Conservation (phyloP, 2,888 invertebrate species). For the Ectemnius lituratus region DNA sequence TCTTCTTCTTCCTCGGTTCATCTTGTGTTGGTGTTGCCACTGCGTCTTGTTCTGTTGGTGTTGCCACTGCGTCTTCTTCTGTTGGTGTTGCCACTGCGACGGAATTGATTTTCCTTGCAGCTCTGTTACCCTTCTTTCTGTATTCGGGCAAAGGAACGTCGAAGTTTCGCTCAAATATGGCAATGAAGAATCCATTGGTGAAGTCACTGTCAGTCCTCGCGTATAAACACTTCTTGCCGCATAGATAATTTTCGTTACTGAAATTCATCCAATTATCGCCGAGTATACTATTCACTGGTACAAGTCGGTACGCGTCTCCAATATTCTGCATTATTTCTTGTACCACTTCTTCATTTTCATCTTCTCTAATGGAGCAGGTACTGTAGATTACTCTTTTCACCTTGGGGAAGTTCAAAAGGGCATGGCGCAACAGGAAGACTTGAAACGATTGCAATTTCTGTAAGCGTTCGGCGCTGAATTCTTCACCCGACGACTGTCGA, state of each 20-base stretch:
- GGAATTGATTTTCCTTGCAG: background rate
- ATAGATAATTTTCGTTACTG: slow-evolving; percentile 83
- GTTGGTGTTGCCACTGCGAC: background rate
- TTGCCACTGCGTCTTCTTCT: background rate
- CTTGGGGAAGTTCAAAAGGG: slow-evolving; percentile 89
- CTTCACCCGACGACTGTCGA: slow-evolving; percentile 79
- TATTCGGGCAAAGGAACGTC: slow-evolving; percentile 63
- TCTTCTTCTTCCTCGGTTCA: slow-evolving; percentile 14
- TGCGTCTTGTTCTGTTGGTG: background rate
- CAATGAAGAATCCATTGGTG: slow-evolving; percentile 97
- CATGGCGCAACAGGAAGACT: slow-evolving; percentile 90
- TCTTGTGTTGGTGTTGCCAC: background rate
- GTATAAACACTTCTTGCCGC: slow-evolving; percentile 88
- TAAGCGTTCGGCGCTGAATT: slow-evolving; percentile 80
- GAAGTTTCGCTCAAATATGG: slow-evolving; percentile 86
- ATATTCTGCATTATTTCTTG: slow-evolving; percentile 81
- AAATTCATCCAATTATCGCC: slow-evolving; percentile 85
- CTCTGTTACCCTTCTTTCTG: slow-evolving; percentile 11
- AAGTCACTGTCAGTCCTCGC: slow-evolving; percentile 86
- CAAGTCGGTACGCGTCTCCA: slow-evolving; percentile 80
- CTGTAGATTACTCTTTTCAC: slow-evolving; percentile 95
- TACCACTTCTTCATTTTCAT: slow-evolving; percentile 96
- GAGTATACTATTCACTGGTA: slow-evolving; percentile 81
- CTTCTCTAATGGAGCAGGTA: slow-evolving; percentile 93
- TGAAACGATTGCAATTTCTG: slow-evolving; percentile 87